phyloP scores from a whole-genome alignment of 2,888 invertebrate species.

The Anaspis maculata region DNA sequence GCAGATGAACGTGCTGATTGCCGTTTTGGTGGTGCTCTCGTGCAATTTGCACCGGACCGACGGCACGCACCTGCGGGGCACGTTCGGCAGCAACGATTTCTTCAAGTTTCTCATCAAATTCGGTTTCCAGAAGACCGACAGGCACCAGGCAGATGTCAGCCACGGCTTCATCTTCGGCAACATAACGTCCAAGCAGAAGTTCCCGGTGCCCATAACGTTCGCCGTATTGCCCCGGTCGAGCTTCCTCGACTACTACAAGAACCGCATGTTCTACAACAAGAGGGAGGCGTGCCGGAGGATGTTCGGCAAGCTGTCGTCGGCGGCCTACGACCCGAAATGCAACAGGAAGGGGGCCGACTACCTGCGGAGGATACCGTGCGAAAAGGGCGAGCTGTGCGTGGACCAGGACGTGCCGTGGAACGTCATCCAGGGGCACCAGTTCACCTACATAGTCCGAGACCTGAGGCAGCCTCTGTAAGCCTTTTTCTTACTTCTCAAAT shows the following conservation, averaged over 20 bases:
- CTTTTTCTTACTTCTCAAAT: not conserved
- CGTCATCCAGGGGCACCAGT: constrained; percentile 82
- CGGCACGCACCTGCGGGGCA: constrained; percentile 54
- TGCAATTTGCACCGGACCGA: constrained; percentile 17
- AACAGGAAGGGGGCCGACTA: constrained; percentile 71
- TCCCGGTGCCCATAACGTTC: constrained; percentile 65
- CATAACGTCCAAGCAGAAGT: constrained; percentile 64
- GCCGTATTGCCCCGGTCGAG: constrained; percentile 84
- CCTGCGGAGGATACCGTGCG: constrained; percentile 79
- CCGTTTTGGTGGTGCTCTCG: constrained; percentile 18
- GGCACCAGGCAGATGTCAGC: constrained; percentile 74
- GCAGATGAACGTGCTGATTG: constrained; percentile 20
- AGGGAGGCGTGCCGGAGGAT: constrained; percentile 73
- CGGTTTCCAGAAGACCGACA: constrained; percentile 93
- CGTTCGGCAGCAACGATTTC: constrained; percentile 62
- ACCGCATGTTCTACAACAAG: constrained; percentile 56
- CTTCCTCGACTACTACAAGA: constrained; percentile 86
- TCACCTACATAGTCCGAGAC: constrained; percentile 89
- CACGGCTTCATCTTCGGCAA: constrained; percentile 96
- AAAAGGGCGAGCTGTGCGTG: constrained; percentile 61
- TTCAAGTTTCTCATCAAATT: constrained; percentile 92
- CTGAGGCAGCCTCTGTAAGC: constrained; percentile 78
- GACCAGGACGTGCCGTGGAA: constrained; percentile 82
- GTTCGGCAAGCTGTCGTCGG: constrained; percentile 74
- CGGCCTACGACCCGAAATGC: constrained; percentile 80